Evolutionary conservation across 2,797 vertebrate species (phyloP).

Genomic region (Pelobates cultripes): DNA sequence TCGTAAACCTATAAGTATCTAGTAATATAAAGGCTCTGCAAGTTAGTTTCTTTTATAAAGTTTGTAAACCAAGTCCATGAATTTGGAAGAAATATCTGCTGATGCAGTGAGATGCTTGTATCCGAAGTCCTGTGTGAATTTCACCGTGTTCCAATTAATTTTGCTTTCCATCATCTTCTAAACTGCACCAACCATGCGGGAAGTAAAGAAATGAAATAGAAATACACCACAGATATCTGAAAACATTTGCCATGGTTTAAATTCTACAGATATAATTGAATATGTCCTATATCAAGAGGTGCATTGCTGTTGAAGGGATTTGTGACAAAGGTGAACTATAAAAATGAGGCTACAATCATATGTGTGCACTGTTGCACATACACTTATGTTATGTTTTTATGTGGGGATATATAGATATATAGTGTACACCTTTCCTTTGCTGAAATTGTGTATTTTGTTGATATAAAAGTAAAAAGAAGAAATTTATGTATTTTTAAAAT

Average conservation of each 20-base stretch:
- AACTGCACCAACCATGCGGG: slow-evolving; percentile 10
- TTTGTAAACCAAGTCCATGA: neutral
- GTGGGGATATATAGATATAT: too few relatives aligned
- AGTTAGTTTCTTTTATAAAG: neutral
- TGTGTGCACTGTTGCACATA: neutral
- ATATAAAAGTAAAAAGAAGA: too few relatives aligned
- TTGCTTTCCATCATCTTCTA: slow-evolving; percentile 17
- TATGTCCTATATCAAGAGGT: neutral
- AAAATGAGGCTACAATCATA: neutral
- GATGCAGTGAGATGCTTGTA: neutral
- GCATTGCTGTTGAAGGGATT: neutral
- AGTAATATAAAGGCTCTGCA: neutral
- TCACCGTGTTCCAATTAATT: slow-evolving; percentile 35
- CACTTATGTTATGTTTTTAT: neutral
- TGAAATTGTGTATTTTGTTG: too few relatives aligned
- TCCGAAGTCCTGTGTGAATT: neutral
- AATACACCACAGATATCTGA: slow-evolving; percentile 7
- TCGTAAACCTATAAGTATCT: too few relatives aligned
- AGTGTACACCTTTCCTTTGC: too few relatives aligned
- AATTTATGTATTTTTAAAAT: too few relatives aligned
- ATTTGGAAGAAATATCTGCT: neutral
- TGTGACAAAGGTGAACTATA: neutral
- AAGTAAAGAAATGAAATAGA: slow-evolving; percentile 12
- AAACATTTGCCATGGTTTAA: slow-evolving; percentile 3
- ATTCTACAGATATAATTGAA: slow-evolving; percentile 13